phyloP scores from a whole-genome alignment of 2,888 invertebrate genomes.

The Apantesis nais region DNA sequence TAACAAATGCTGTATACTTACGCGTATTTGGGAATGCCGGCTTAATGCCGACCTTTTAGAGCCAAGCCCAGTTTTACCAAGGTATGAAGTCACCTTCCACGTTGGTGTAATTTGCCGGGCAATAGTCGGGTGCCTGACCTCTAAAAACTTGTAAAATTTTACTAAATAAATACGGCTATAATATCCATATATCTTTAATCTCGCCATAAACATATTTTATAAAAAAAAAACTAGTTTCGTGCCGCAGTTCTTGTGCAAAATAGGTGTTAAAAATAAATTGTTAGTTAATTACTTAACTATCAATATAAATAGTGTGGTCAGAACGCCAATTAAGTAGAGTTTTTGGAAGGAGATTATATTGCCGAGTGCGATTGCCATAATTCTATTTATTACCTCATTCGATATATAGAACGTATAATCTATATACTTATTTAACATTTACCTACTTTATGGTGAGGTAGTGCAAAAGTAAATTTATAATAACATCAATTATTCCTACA shows the following conservation, averaged over 20 bases:
- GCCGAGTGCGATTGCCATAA: not conserved
- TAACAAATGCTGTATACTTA: no score
- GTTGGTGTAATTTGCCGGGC: no score
- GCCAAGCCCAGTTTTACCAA: no score
- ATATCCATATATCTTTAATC: not conserved
- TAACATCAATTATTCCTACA: no score
- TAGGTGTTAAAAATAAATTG: not conserved
- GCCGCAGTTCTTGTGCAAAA: not conserved
- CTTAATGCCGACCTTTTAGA: no score
- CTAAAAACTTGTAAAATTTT: not conserved
- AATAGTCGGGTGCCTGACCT: no score
- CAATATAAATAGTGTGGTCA: not conserved
- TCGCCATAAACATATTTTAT: no score
- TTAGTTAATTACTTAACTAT: not conserved
- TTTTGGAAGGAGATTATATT: no score
- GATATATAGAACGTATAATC: not conserved
- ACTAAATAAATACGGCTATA: not conserved
- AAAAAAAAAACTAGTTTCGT: not conserved
- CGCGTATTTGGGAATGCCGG: no score
- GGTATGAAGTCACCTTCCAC: no score
- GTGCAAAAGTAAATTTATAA: not conserved
- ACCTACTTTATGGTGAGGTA: not conserved
- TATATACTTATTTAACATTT: not conserved
- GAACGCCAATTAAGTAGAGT: not conserved
- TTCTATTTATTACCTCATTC: not conserved